phyloP scores from a whole-genome alignment of 2,797 vertebrate genomes.

The Potorous gilbertii region DNA sequence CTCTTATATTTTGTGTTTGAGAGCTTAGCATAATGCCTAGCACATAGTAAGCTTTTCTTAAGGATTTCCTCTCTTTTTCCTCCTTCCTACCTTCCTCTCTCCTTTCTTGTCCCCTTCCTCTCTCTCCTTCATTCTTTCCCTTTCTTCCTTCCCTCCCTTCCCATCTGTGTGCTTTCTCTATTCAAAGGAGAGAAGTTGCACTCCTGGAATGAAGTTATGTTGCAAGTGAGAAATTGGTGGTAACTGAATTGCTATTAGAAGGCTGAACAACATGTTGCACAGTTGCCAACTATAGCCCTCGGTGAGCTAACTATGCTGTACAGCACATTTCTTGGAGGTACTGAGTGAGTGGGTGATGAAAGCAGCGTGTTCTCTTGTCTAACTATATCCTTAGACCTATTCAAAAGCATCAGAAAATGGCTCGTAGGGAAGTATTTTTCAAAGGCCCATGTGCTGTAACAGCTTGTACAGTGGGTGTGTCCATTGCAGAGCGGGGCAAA shows the following conservation, averaged over 20 bases:
- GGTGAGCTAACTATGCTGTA: constrained; percentile 69
- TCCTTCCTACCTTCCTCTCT: neutral
- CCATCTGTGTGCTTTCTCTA: constrained; percentile 21
- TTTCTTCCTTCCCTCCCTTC: neutral
- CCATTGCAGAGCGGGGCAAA: neutral
- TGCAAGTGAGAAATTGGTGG: constrained; percentile 55
- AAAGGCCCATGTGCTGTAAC: constrained; percentile 32
- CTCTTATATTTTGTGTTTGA: neutral
- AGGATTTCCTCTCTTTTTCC: neutral
- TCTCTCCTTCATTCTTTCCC: neutral
- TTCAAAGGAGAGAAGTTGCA: neutral
- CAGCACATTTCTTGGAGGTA: constrained; percentile 71
- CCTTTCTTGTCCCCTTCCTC: neutral
- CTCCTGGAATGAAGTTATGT: constrained; percentile 59
- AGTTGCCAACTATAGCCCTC: constrained; percentile 67
- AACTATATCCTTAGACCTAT: constrained; percentile 72
- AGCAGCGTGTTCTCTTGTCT: constrained; percentile 72
- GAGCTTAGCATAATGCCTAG: no score
- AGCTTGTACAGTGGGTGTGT: neutral
- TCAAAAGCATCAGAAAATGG: constrained; percentile 70
- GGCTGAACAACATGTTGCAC: constrained; percentile 52
- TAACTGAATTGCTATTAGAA: constrained; percentile 35
- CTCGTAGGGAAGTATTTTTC: constrained; percentile 21
- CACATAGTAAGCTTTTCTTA: no score
- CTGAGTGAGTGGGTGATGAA: constrained; percentile 75